Evolutionary conservation across 2,113 vertebrate species (phyloP), one percentile per base, ranked within the genome.

Genomic region (Malaclemys terrapin): DNA sequence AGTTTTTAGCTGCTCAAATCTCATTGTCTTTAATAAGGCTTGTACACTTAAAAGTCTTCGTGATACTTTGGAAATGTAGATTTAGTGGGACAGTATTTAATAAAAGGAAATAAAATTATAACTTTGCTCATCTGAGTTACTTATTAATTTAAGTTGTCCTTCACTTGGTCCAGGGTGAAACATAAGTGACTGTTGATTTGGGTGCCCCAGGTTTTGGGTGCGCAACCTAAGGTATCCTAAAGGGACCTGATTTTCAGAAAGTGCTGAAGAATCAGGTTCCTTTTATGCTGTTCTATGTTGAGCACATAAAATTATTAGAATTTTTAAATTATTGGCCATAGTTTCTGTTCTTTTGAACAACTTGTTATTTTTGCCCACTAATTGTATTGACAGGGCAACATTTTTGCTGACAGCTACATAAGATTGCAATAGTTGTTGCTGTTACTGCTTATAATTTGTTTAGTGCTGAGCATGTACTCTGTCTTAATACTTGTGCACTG

Each of bases 1-100:
- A 53, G 72, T 89, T 38, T 31, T 96, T 97, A 84, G 75, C 76
- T 93, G 20, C 65, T 87, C 10, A 56, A 62, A 72, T 10, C 85
- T 45, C 45, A 75, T 3, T 84, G 81, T 3, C 69, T 94, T 69
- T 84, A 90, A 49, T 47, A 3, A 24, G 25, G 59, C 5, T 4
- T 84, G 8, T 53, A 56, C 29, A 31, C 1, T 29, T 69, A 49
- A 92, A 87, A 76, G 76, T 38, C 2, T n/a, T 82, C 92, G 72
- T 93, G 52, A 14, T 85, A 75, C 56, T 87, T 82, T 83, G 65
- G 6, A 50, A 27, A 47, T 76, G 65, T 53, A 20, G 4, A 54
- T 72, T 89, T 82, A 85, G 54, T 25, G 5, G 1, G 31, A 42
- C 17, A 50, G 17, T 38, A 38, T n/a, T 76, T 2, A 38, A n/a